A percentile compares a stretch with the other conserved stretches of the same genome.
Evolutionary conservation across 2,888 invertebrate species (phyloP).

Genomic region (Ormia ochracea): DNA sequence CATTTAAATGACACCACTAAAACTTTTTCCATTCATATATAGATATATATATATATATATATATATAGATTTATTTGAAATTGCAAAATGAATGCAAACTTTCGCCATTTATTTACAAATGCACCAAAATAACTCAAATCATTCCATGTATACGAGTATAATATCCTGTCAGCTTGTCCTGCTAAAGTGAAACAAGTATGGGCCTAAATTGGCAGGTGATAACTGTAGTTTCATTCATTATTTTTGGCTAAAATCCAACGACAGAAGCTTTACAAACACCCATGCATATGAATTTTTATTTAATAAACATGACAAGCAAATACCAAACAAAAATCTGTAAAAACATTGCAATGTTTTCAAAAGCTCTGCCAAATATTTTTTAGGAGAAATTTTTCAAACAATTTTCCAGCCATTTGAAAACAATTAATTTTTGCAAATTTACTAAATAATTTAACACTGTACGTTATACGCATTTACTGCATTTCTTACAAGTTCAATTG

Average conservation of each 20-base stretch:
- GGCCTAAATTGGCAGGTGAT: conserved; percentile 53
- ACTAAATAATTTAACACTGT: not conserved
- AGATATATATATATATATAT: no score
- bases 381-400: conserved; percentile 46
- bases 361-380: conserved; percentile 44
- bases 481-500: conserved; percentile 3
- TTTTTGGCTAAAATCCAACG: conserved; percentile 56
- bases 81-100: not conserved
- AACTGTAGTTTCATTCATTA: conserved; percentile 41
- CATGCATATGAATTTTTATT: no score
- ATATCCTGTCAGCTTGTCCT: conserved; percentile 53
- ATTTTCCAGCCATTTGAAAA: conserved; percentile 61
- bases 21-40: not conserved
- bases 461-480: not conserved
- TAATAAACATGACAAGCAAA: not conserved
- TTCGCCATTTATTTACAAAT: conserved; percentile 37
- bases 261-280: no score
- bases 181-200: conserved; percentile 11
- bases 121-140: conserved; percentile 49
- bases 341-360: conserved; percentile 3
- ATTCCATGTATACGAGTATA: not conserved
- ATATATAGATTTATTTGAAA: no score
- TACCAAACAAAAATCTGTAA: not conserved
- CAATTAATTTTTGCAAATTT: conserved; percentile 53
- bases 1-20: not conserved